A percentile compares a stretch with the other conserved stretches of the same genome.
Evolutionary conservation across 2,797 vertebrate species (phyloP).

Genomic region (Momotus momota): DNA sequence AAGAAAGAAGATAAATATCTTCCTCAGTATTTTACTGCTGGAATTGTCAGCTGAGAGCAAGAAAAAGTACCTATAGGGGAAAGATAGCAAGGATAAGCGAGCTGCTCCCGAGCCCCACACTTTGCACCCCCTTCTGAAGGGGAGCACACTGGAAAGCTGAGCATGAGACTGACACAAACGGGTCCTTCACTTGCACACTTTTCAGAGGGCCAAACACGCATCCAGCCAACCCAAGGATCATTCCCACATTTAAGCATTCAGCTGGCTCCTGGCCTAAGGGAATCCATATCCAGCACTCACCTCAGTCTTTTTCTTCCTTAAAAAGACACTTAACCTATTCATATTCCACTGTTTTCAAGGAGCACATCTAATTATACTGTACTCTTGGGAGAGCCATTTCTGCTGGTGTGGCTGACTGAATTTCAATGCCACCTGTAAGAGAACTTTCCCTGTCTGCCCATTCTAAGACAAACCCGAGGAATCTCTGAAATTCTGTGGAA

Average conservation of each 20-base stretch:
- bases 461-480: neutral
- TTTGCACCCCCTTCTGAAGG: neutral
- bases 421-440: neutral
- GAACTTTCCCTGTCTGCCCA: neutral
- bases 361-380: neutral
- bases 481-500: neutral
- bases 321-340: neutral
- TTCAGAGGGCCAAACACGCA: accelerated
- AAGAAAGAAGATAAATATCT: neutral
- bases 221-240: neutral
- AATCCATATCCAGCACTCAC: neutral
- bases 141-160: neutral
- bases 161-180: neutral
- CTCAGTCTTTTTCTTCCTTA: neutral
- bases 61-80: neutral
- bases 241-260: accelerated
- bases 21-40: neutral
- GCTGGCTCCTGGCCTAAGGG: neutral
- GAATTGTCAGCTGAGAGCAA: neutral
- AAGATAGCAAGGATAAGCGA: accelerated
- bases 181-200: neutral
- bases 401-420: neutral
- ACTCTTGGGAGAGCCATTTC: neutral
- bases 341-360: neutral
- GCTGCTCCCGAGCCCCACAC: neutral